These are phyloP conservation scores for Pangasius djambal DNA, from an alignment of 2,797 vertebrate species.

Conservation along the genomic window DNA sequence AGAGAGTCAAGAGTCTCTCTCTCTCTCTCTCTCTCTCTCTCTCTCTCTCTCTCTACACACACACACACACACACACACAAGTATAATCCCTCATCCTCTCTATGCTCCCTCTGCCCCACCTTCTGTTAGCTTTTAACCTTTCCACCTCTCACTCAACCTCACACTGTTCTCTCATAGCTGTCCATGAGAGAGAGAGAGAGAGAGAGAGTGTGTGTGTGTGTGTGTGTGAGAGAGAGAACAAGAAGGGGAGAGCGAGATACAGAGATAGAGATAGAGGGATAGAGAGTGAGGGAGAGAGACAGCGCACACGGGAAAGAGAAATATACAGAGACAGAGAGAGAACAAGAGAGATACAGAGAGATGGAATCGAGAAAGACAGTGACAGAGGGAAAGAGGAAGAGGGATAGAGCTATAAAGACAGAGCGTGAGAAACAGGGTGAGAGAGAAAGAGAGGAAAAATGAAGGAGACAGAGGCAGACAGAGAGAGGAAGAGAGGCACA, in stretches of 20 bases:
- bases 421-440: background rate
- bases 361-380: background rate
- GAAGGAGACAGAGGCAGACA: background rate
- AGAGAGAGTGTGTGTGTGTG: no score
- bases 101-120: background rate
- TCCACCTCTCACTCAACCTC: background rate
- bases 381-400: background rate
- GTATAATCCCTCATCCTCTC: background rate
- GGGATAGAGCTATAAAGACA: background rate
- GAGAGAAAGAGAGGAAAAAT: background rate
- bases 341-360: constrained; percentile 26
- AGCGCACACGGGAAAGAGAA: background rate
- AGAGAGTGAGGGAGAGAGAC: background rate
- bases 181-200: background rate
- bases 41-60: background rate
- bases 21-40: background rate
- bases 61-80: background rate
- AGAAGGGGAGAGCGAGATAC: background rate
- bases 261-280: background rate
- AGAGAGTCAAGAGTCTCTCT: background rate
- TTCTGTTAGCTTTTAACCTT: constrained; percentile 11
- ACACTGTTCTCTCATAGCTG: background rate
- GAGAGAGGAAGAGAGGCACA: background rate
- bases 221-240: background rate
- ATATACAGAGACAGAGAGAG: background rate